These are phyloP conservation scores for Myanophis thanlyinensis DNA, from an alignment of 2,113 vertebrate genomes.

Conservation along the genomic window DNA sequence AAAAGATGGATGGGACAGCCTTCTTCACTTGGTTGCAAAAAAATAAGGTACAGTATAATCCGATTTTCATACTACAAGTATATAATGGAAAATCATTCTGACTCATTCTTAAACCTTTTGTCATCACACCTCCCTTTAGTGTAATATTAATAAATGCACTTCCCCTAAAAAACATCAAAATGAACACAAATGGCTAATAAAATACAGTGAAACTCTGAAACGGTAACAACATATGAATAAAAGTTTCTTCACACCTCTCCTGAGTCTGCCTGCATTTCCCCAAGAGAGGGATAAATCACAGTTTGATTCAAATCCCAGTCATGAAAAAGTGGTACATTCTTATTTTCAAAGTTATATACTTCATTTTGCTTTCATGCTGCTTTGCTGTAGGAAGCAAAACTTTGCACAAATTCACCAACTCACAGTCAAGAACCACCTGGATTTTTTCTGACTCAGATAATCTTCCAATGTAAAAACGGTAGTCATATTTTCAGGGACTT, in stretches of 20 bases:
- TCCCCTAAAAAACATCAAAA: neutral
- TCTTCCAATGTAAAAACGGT: neutral
- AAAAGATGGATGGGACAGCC: neutral
- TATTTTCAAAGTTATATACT: neutral
- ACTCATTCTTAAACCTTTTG: neutral
- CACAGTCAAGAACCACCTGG: neutral
- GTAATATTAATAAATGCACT: neutral
- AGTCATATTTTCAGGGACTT: neutral
- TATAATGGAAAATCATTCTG: neutral
- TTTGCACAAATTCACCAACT: neutral
- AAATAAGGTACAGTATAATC: neutral
- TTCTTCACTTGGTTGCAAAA: neutral
- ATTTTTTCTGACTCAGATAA: neutral
- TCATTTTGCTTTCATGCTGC: neutral
- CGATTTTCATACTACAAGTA: neutral
- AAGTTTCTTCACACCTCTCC: neutral
- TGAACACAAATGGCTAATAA: neutral
- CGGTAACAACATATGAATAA: neutral
- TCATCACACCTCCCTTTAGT: neutral
- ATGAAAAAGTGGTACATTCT: neutral
- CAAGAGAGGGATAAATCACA: neutral
- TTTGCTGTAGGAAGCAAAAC: neutral
- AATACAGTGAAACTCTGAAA: neutral
- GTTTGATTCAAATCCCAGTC: neutral
- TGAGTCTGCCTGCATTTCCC: neutral